These are phyloP conservation scores for Atractosteus spatula DNA, from an alignment of 2,113 vertebrate genomes.

Conservation along the genomic window DNA sequence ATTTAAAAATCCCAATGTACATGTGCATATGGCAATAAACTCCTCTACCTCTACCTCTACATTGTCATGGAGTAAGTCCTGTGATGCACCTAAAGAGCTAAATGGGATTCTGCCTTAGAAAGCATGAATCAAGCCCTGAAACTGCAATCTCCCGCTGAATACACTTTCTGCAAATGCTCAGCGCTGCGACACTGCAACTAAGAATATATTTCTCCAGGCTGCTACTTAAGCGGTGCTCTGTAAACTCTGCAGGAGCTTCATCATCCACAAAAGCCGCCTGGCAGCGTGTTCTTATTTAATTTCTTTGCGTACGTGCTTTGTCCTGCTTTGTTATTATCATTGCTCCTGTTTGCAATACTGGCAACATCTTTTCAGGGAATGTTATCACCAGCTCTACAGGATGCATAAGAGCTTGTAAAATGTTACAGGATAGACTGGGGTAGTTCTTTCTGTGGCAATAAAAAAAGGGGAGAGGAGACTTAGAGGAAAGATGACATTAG, in stretches of 20 bases:
- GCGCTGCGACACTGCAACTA: neutral
- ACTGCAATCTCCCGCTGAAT: neutral
- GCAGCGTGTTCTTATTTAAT: conserved; percentile 9
- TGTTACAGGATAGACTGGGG: conserved; percentile 13
- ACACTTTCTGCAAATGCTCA: neutral
- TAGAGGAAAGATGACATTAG: conserved; percentile 12
- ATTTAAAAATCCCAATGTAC: no score
- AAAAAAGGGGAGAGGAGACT: conserved; percentile 16
- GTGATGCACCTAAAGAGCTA: neutral
- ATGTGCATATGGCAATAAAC: no score
- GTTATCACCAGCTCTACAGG: conserved; percentile 14
- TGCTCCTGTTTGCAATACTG: neutral
- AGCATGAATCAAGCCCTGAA: neutral
- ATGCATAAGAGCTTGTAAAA: conserved; percentile 11
- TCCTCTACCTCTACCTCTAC: no score
- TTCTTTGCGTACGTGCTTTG: neutral
- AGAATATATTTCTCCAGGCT: conserved; percentile 8
- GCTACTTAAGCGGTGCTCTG: neutral
- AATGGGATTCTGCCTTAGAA: neutral
- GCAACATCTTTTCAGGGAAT: conserved; percentile 1
- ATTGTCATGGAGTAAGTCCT: no score
- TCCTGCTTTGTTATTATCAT: neutral
- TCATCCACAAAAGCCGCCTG: neutral
- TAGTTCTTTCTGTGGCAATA: conserved; percentile 27
- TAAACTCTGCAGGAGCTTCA: conserved; percentile 5